phyloP scores from a whole-genome alignment of 2,888 invertebrate genomes.

The Nomada flava region DNA sequence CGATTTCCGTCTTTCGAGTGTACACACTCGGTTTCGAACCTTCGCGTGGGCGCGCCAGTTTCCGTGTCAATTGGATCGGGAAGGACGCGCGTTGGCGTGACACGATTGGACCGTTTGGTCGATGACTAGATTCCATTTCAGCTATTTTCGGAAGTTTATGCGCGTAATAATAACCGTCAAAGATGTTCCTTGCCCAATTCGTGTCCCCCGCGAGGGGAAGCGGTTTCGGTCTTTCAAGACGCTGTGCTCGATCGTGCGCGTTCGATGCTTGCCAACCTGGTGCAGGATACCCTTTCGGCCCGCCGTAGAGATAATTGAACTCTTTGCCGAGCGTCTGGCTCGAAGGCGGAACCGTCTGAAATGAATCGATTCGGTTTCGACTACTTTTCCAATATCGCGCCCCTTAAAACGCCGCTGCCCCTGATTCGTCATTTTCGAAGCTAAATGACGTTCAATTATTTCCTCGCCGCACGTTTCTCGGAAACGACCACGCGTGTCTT shows the following conservation, averaged over 20 bases:
- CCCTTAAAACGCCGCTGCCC: constrained; percentile 4
- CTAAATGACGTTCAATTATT: constrained; percentile 7
- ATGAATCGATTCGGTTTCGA: constrained; percentile 29
- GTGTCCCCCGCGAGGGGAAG: not conserved
- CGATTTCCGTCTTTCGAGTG: constrained; percentile 1
- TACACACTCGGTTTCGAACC: not conserved
- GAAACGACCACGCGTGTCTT: constrained; percentile 1
- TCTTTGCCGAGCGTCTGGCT: constrained; percentile 22
- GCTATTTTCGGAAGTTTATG: not conserved
- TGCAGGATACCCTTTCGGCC: not conserved
- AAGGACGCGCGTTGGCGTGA: constrained; percentile 4
- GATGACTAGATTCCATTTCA: not conserved
- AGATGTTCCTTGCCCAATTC: not conserved
- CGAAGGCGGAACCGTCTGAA: constrained; percentile 21
- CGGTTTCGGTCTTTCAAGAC: not conserved
- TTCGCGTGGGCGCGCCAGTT: not conserved
- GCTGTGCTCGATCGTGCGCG: not conserved
- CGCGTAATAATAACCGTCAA: too few relatives aligned
- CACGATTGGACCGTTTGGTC: not conserved
- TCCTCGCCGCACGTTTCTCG: constrained; percentile 5
- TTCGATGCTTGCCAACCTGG: not conserved
- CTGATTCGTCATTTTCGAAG: constrained; percentile 9
- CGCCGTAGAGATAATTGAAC: constrained; percentile 4
- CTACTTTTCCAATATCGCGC: constrained; percentile 24
- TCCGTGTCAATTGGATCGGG: not conserved